Percentiles rank a stretch among this genome's conserved stretches.
Evolutionary conservation across 2,113 vertebrate species (phyloP).

Genomic region (Lynx canadensis): DNA sequence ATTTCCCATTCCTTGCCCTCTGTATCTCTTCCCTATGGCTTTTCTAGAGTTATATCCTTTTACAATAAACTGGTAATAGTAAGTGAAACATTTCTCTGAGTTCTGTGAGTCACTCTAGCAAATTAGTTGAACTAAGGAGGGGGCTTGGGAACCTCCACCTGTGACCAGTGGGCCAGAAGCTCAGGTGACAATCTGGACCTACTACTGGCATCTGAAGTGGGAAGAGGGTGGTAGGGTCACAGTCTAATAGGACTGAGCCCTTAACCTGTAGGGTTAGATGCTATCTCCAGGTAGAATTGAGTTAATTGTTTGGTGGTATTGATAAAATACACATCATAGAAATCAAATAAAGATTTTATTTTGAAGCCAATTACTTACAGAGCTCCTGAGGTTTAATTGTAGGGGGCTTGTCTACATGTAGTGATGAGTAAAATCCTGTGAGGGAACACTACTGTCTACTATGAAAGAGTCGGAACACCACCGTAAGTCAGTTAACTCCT

Average conservation of each 20-base stretch:
- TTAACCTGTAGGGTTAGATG: not conserved
- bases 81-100: not conserved
- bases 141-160: not conserved
- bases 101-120: not conserved
- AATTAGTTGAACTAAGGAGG: not conserved
- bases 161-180: too few species aligned
- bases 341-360: not conserved
- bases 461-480: not conserved
- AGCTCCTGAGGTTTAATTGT: not conserved
- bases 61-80: not conserved
- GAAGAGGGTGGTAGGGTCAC: not conserved
- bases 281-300: not conserved
- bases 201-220: not conserved
- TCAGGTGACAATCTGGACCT: too few species aligned
- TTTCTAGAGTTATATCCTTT: not conserved
- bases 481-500: not conserved
- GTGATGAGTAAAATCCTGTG: not conserved
- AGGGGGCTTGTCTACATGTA: not conserved
- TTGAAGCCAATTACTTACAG: not conserved
- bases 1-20: not conserved
- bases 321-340: not conserved
- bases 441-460: not conserved
- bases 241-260: not conserved
- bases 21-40: not conserved
- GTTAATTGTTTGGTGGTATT: not conserved